phyloP scores from a whole-genome alignment of 92 coral and sea anemone genomes.

The Porites rus region DNA sequence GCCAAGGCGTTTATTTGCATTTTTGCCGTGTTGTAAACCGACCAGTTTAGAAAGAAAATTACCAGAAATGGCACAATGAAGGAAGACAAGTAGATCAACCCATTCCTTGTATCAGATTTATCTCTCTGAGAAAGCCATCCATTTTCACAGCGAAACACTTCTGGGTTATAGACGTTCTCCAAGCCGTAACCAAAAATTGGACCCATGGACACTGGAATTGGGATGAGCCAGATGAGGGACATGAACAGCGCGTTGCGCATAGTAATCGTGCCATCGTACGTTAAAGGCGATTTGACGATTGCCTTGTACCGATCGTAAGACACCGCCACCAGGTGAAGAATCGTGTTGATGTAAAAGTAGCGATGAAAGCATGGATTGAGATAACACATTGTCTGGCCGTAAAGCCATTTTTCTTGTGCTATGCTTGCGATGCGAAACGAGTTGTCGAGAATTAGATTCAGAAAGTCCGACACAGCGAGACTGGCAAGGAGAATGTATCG shows the following conservation, averaged over 20 bases:
- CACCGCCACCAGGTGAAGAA: conserved; percentile 16
- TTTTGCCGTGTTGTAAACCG: neutral
- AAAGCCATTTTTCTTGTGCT: conserved; percentile 16
- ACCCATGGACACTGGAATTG: neutral
- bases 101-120: too few species aligned
- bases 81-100: neutral
- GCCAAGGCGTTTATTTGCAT: neutral
- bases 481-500: conserved; percentile 3
- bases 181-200: neutral
- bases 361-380: neutral
- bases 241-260: neutral
- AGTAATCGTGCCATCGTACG: conserved; percentile 16
- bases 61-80: neutral
- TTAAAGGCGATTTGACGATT: neutral
- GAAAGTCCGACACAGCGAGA: conserved; percentile 12
- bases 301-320: conserved; percentile 9
- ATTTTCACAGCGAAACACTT: neutral
- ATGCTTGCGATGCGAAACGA: conserved; percentile 21
- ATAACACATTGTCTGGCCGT: conserved; percentile 9
- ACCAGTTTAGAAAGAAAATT: neutral
- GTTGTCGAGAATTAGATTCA: neutral
- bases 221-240: neutral
- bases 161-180: neutral
- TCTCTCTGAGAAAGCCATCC: neutral
- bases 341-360: conserved; percentile 9